Evolutionary conservation across 2,888 invertebrate genomes (phyloP), one percentile per base, ranked within the genome.

Genomic region (Masnerella sp.): DNA sequence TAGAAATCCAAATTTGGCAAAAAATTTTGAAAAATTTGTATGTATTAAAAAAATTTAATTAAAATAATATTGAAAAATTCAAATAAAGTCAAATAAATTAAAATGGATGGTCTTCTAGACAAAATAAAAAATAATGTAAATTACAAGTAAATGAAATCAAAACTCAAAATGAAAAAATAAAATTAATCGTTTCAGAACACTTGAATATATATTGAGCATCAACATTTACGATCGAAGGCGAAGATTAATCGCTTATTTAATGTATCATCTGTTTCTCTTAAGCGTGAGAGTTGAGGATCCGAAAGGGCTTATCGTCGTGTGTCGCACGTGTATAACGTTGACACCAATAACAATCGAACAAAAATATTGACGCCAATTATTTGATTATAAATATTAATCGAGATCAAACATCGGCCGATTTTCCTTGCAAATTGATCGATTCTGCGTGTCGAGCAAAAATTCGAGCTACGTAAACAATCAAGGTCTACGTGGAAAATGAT

Each of bases 351-450:
- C 30, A 34, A 9, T 25, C n/a, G 9, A 8, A 11, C 25, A 42
- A 25, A 7, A 40, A 49, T 17, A 49, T 38, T 28, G 11, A 8
- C 30, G 22, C 18, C 25, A 22, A 32, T 40, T 30, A 42, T 42
- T 52, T 36, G 34, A 52, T 64, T 20, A 34, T 30, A 51, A 51
- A 62, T 42, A 51, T 42, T 51, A 59, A 59, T 47, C 28, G 14
- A 42, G 32, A 56, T 43, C 20, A 18, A 56, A 56, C 12, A 32
- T 17, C 8, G 15, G 8, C 11, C 30, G 14, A 45, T 7, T 25
- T 25, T 25, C 2, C n/a, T 32, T n/a, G 32, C 5, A 4, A 25
- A 25, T 4, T 25, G 32, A 3, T 2, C n/a, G 32, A 5, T 32
- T n/a, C n/a, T n/a, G 32, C n/a, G 2, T 32, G 32, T 2, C 5